These are phyloP conservation scores for Nothocercus julius DNA, from an alignment of 2,113 vertebrate species.

Conservation along the genomic window DNA sequence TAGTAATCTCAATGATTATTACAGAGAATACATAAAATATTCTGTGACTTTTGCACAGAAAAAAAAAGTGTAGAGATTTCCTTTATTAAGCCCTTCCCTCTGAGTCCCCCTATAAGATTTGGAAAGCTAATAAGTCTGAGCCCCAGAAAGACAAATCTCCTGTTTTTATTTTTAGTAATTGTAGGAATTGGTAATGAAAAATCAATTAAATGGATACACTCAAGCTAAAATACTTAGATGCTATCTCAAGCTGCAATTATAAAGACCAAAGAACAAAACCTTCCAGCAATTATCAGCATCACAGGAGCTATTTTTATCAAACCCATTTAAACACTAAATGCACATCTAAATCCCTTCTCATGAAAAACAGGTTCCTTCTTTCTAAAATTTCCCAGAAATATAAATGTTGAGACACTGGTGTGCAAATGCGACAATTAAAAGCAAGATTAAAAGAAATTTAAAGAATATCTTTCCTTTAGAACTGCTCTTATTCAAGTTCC, in stretches of 20 bases:
- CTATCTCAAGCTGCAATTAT: slow-evolving; percentile 7
- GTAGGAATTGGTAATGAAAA: slow-evolving; percentile 28
- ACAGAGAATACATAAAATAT: not conserved
- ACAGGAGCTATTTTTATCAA: slow-evolving; percentile 25
- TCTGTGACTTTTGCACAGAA: not conserved
- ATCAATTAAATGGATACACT: not conserved
- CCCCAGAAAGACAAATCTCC: not conserved
- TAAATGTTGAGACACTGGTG: not conserved
- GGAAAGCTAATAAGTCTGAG: not conserved
- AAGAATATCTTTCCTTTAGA: slow-evolving; percentile 21
- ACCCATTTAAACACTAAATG: slow-evolving; percentile 17
- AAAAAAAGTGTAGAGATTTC: not conserved
- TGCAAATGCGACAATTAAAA: slow-evolving; percentile 49
- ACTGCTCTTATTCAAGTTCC: not conserved
- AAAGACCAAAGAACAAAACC: slow-evolving; percentile 42
- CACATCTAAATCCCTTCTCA: not conserved
- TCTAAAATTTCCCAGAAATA: slow-evolving; percentile 23
- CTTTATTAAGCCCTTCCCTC: not conserved
- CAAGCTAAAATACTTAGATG: not conserved
- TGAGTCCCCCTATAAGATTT: not conserved
- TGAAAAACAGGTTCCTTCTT: not conserved
- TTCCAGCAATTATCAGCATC: slow-evolving; percentile 30
- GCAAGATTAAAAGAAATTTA: slow-evolving; percentile 56
- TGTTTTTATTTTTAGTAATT: slow-evolving; percentile 5
- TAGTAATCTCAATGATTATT: not conserved